phyloP scores from a whole-genome alignment of 2,888 invertebrate species.

The Pteria penguin region DNA sequence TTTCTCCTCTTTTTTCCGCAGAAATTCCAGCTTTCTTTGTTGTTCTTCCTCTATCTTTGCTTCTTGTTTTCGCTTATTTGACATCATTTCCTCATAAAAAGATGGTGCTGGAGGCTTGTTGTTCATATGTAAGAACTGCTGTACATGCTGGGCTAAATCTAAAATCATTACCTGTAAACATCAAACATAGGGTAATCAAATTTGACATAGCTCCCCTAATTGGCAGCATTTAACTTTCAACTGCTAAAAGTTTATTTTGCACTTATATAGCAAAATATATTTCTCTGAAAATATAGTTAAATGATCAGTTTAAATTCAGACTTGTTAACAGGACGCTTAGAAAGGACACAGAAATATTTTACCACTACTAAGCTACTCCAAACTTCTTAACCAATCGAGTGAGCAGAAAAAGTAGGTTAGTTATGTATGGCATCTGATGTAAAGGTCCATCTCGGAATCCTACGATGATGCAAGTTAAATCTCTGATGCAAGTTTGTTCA shows the following conservation, averaged over 20 bases:
- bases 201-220: too few species aligned
- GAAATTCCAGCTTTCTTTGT: conserved; percentile 63
- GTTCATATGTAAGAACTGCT: conserved; percentile 89
- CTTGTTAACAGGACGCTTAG: too few species aligned
- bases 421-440: not conserved
- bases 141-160: conserved; percentile 88
- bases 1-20: conserved; percentile 68
- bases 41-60: conserved; percentile 69
- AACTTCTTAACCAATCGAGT: not conserved
- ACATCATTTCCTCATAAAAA: conserved; percentile 94
- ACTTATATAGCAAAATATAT: too few species aligned
- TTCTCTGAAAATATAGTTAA: too few species aligned
- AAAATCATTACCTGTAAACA: conserved; percentile 87
- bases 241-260: too few species aligned
- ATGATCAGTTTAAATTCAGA: too few species aligned
- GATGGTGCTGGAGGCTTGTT: conserved; percentile 90
- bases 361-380: not conserved
- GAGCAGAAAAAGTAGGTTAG: not conserved
- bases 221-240: too few species aligned
- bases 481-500: not conserved
- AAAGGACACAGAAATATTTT: too few species aligned
- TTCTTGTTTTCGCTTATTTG: conserved; percentile 83
- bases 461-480: not conserved
- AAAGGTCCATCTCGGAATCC: not conserved
- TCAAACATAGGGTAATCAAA: too few species aligned